Base-by-base conservation (phyloP, 2,888 invertebrate genomes). In the Tetanocera ferruginea region DNA sequence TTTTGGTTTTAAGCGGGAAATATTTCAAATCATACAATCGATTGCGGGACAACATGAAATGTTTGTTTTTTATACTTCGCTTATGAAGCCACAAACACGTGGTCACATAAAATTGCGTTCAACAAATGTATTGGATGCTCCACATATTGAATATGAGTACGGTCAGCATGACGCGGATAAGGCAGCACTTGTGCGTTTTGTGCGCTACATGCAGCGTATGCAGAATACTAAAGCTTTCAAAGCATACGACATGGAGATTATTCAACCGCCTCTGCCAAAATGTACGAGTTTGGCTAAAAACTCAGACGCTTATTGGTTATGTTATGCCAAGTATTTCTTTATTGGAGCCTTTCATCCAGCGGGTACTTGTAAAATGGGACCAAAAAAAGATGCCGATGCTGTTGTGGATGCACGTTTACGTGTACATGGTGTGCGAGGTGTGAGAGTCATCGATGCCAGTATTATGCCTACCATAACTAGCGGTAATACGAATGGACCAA, bases 401-500 rank as follows among this genome's bases (percentile, higher is more conserved):
- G 93, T 93, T 0, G 92, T 93, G 1, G 90, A 91, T 83, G 81
- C 89, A 0, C 83, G 90, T 14, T 87, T 92, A 77, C 85, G 90
- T 9, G 92, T 93, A 5, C 89, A 90, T 11, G 93, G 93, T 0
- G 89, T 96, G 0, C 86, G 89, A 8, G 91, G 92, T n/a, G 90
- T 97, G 5, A 91, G 96, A n/a, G 94, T 97, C 0, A 92, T 95
- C 96, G 43, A 43, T 43, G 43, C 43, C 14, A 43, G 43, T 14
- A 43, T 43, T 43, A 43, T 43, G 43, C 43, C 96, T 0, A 91
- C 90, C 14, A 94, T 96, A 74, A 92, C 93, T 0, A 94, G 92
- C 75, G 96, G 94, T 1, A 96, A 96, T 88, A 95, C 96, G 0
- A 96, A 96, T 87, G 96, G 95, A 0, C 95, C 96, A 0, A 92